These are phyloP conservation scores for Hyperoplus lanceolatus DNA, from an alignment of 2,797 vertebrate genomes.

Conservation along the genomic window DNA sequence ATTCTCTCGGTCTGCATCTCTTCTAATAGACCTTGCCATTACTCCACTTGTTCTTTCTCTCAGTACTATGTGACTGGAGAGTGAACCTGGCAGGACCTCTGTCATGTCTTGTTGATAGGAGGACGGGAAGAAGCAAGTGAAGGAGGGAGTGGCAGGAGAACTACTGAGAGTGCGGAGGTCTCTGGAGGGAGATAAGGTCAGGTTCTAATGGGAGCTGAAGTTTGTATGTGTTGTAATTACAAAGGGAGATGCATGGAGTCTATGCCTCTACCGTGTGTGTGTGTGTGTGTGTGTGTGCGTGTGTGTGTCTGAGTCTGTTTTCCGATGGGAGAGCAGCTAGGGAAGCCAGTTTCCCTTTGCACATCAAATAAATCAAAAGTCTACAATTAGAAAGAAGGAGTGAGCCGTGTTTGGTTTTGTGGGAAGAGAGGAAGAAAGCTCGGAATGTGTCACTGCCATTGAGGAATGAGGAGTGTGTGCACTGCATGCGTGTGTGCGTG, in stretches of 20 bases:
- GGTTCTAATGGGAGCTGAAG: conserved; percentile 60
- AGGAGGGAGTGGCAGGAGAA: conserved; percentile 44
- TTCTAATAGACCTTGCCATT: conserved; percentile 25
- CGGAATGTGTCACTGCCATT: conserved; percentile 77
- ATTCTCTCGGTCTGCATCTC: conserved; percentile 3
- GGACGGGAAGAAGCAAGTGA: conserved; percentile 31
- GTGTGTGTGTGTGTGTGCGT: conserved; percentile 3
- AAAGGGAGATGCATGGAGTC: conserved; percentile 61
- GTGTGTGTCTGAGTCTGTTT: conserved; percentile 33
- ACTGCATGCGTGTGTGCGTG: conserved; percentile 23
- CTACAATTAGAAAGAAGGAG: conserved; percentile 83
- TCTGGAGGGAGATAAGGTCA: conserved; percentile 66
- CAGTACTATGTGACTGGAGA: conserved; percentile 18
- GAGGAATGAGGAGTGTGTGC: conserved; percentile 69
- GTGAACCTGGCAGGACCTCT: conserved; percentile 36
- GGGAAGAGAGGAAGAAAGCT: conserved; percentile 80
- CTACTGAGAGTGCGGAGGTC: conserved; percentile 55
- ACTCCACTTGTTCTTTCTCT: conserved; percentile 32
- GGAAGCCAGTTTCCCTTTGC: conserved; percentile 71
- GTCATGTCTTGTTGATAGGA: conserved; percentile 48
- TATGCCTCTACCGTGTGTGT: conserved; percentile 35
- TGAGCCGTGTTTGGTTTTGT: conserved; percentile 79
- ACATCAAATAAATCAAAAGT: conserved; percentile 80
- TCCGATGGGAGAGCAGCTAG: conserved; percentile 71
- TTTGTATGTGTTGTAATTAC: conserved; percentile 70